Percentiles rank a stretch among this genome's conserved stretches.
These are phyloP conservation scores for Jacana jacana DNA, from an alignment of 2,113 vertebrate species.

Conservation along the genomic window DNA sequence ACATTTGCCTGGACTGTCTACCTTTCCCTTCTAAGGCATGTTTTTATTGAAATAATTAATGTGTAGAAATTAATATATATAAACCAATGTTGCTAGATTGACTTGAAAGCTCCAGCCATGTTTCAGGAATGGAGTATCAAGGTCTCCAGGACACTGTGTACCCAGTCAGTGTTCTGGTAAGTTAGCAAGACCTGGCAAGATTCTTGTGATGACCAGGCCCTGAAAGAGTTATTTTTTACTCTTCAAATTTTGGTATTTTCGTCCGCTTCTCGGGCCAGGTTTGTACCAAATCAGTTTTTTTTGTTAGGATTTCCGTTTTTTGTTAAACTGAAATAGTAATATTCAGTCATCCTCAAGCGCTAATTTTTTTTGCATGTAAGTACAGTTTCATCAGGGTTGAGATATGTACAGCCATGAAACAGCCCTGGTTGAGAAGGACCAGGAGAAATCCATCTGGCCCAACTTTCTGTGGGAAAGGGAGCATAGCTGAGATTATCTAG, in stretches of 20 bases:
- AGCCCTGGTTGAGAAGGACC: background rate
- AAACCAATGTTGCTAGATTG: background rate
- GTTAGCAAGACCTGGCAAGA: background rate
- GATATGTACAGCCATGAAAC: background rate
- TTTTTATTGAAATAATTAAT: background rate
- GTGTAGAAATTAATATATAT: background rate
- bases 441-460: background rate
- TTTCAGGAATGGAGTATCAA: background rate
- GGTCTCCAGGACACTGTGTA: background rate
- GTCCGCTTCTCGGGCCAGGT: background rate
- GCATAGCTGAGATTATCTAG: background rate
- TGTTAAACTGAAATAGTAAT: background rate
- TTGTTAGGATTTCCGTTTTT: background rate
- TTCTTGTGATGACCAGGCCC: background rate
- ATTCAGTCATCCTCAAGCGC: background rate
- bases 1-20: background rate
- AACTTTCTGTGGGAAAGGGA: background rate
- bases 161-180: background rate
- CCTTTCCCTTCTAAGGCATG: background rate
- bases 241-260: background rate
- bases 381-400: background rate
- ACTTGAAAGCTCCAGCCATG: background rate
- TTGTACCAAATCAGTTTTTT: background rate
- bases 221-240: background rate
- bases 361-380: background rate